phyloP scores from a whole-genome alignment of 2,113 vertebrate species.

The Lichenostomus cassidix region DNA sequence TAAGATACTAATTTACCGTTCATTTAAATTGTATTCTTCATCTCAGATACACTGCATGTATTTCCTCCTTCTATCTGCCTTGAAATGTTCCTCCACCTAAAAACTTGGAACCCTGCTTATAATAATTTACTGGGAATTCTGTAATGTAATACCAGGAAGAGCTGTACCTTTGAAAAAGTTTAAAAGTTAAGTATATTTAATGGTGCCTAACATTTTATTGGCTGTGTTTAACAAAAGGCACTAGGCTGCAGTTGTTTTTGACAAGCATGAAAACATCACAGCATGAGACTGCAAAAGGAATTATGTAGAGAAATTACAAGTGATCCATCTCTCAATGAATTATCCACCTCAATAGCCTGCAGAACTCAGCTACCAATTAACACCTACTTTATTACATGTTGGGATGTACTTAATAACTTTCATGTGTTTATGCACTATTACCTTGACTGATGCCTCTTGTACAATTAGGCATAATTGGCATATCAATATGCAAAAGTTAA shows the following conservation, averaged over 20 bases:
- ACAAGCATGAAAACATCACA: slow-evolving; percentile 90
- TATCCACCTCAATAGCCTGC: slow-evolving; percentile 93
- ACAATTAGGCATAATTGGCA: slow-evolving; percentile 98
- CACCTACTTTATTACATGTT: slow-evolving; percentile 94
- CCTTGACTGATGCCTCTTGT: slow-evolving; percentile 98
- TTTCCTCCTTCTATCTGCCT: slow-evolving; percentile 26
- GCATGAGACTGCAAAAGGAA: slow-evolving; percentile 89
- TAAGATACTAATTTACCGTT: slow-evolving; percentile 41
- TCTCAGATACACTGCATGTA: neutral
- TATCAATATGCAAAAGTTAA: slow-evolving; percentile 99
- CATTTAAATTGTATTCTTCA: slow-evolving; percentile 46
- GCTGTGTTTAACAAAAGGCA: slow-evolving; percentile 88
- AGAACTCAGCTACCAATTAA: slow-evolving; percentile 95
- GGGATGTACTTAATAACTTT: slow-evolving; percentile 92
- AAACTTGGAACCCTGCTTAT: slow-evolving; percentile 54
- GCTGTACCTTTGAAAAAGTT: slow-evolving; percentile 84
- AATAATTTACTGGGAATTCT: slow-evolving; percentile 69
- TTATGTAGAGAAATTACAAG: slow-evolving; percentile 89
- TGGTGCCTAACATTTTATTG: slow-evolving; percentile 88
- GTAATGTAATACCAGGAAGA: slow-evolving; percentile 70
- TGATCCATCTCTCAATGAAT: slow-evolving; percentile 89
- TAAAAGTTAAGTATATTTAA: slow-evolving; percentile 89
- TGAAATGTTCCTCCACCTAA: slow-evolving; percentile 33
- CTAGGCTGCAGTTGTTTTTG: slow-evolving; percentile 87
- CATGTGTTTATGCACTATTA: slow-evolving; percentile 98